Evolutionary conservation across 2,113 vertebrate species (phyloP).

Genomic region (Pagrus major): DNA sequence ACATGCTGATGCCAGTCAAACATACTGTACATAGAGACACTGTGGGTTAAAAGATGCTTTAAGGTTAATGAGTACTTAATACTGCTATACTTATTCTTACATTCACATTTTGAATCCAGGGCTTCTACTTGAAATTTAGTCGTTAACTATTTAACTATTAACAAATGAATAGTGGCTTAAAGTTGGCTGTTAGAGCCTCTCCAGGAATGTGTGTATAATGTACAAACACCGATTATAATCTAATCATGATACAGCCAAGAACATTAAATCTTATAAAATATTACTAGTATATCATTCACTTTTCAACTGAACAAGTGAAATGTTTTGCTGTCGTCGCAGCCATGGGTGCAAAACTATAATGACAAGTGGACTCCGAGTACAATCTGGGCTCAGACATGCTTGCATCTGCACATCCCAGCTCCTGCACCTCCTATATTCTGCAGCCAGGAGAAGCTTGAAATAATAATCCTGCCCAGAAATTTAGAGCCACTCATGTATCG

Average conservation of each 20-base stretch:
- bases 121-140: too few relatives aligned
- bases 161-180: background rate
- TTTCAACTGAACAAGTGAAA: background rate
- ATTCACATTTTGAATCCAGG: too few relatives aligned
- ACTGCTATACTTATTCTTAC: too few relatives aligned
- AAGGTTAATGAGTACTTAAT: too few relatives aligned
- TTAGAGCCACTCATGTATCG: slow-evolving; percentile 26
- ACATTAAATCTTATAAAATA: background rate
- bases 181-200: background rate
- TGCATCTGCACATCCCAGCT: slow-evolving; percentile 42
- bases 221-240: background rate
- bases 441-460: slow-evolving; percentile 47
- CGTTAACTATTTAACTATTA: too few relatives aligned
- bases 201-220: background rate
- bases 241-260: background rate
- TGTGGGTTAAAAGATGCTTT: too few relatives aligned
- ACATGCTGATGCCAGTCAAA: background rate
- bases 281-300: background rate
- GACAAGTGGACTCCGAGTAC: background rate
- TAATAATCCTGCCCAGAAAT: slow-evolving; percentile 58
- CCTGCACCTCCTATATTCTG: slow-evolving; percentile 17
- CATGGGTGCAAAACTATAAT: background rate
- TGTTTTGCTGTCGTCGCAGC: background rate
- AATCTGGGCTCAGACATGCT: slow-evolving; percentile 26
- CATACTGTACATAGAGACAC: background rate